Evolutionary conservation across 2,113 vertebrate genomes (phyloP).

Genomic region (Amia ocellicauda): DNA sequence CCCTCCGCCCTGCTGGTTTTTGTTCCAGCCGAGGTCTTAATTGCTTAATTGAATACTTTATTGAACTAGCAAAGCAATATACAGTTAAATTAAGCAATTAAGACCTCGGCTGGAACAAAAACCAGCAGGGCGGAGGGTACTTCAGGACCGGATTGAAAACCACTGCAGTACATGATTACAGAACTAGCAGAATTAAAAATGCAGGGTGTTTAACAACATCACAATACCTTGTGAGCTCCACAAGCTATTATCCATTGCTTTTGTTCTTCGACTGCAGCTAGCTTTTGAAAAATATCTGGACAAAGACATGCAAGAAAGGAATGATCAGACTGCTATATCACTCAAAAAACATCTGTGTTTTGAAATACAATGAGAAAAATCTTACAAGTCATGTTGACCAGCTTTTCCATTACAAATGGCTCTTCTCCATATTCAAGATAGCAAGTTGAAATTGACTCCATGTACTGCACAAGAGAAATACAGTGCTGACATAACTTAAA

Average conservation of each 20-base stretch:
- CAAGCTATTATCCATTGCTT: slow-evolving; percentile 70
- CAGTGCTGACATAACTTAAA: neutral
- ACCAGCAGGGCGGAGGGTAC: too few relatives aligned
- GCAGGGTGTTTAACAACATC: too few relatives aligned
- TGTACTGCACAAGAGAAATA: slow-evolving; percentile 54
- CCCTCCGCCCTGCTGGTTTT: too few relatives aligned
- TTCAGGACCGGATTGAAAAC: too few relatives aligned
- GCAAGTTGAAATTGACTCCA: slow-evolving; percentile 65
- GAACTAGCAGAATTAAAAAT: too few relatives aligned
- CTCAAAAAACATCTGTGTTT: neutral
- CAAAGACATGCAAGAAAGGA: slow-evolving; percentile 13
- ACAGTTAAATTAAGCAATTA: too few relatives aligned
- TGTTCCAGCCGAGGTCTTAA: too few relatives aligned
- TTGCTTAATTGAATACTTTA: too few relatives aligned
- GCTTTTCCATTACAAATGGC: slow-evolving; percentile 63
- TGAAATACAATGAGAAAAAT: neutral
- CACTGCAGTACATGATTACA: neutral
- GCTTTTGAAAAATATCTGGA: slow-evolving; percentile 84
- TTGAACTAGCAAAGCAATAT: too few relatives aligned
- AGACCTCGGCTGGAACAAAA: too few relatives aligned
- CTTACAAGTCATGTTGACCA: slow-evolving; percentile 84
- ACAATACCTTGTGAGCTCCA: slow-evolving; percentile 72
- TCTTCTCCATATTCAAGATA: slow-evolving; percentile 67
- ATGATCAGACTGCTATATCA: neutral
- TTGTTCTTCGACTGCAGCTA: slow-evolving; percentile 70